These are phyloP conservation scores for Caenorhabditis elegans DNA, from an alignment of 1,140 invertebrate species.

Conservation along the genomic window DNA sequence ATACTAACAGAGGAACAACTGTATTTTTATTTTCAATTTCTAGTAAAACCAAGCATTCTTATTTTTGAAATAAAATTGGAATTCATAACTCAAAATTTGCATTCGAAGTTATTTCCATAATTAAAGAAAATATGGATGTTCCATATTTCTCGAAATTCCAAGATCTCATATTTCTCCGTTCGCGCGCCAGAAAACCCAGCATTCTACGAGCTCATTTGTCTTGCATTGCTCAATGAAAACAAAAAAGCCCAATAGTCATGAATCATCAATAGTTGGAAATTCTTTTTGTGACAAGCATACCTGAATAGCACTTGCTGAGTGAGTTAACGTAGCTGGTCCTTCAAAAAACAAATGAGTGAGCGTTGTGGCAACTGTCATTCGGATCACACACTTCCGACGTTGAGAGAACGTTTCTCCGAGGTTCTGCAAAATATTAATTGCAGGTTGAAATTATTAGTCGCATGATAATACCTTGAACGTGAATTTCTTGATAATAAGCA, in stretches of 20 bases:
- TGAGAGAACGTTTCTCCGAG: conserved; percentile 63
- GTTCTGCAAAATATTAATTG: conserved; percentile 44
- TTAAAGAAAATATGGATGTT: too few species aligned
- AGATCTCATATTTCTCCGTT: too few species aligned
- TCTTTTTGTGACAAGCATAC: too few species aligned
- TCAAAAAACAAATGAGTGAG: conserved; percentile 62
- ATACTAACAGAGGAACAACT: too few species aligned
- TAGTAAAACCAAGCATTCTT: too few species aligned
- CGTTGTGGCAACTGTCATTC: conserved; percentile 63
- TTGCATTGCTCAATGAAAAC: background rate
- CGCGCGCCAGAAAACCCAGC: too few species aligned
- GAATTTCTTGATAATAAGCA: conserved; percentile 61
- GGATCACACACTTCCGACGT: conserved; percentile 62
- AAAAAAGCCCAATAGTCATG: background rate
- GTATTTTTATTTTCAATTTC: too few species aligned
- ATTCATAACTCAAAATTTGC: too few species aligned
- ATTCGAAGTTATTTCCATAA: too few species aligned
- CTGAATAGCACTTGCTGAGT: conserved; percentile 55
- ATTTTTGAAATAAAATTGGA: too few species aligned
- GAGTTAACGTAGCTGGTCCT: conserved; percentile 60
- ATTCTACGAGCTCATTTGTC: background rate
- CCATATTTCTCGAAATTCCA: too few species aligned
- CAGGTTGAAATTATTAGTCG: background rate
- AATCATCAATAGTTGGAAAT: conserved; percentile 2
- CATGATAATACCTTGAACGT: conserved; percentile 57